Percentiles rank a stretch among this genome's conserved stretches.
Conservation (phyloP, 2,888 invertebrate species). For the Plebejus anna region DNA sequence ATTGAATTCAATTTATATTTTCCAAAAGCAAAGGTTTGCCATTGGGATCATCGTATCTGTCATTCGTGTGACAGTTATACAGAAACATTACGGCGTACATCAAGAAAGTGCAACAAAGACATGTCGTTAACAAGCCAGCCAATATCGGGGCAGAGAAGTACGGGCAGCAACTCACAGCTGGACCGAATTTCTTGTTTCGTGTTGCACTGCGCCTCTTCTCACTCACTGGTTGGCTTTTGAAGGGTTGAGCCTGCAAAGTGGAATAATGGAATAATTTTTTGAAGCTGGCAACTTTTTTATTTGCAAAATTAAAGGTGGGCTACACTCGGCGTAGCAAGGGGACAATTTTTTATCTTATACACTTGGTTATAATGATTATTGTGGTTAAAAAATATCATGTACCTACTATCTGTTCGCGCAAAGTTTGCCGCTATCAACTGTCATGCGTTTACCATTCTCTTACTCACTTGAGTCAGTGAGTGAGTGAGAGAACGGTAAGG, state of each 20-base stretch:
- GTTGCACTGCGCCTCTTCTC: neutral
- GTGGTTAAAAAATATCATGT: too few relatives aligned
- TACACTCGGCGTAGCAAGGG: too few relatives aligned
- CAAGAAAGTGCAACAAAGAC: constrained; percentile 43
- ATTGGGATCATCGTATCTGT: constrained; percentile 53
- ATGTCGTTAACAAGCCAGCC: constrained; percentile 43
- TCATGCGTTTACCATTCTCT: too few relatives aligned
- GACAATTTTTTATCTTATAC: too few relatives aligned
- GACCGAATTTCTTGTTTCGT: constrained; percentile 41
- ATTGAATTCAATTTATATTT: neutral
- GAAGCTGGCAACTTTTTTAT: neutral
- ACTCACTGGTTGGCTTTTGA: neutral
- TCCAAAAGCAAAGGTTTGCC: constrained; percentile 40
- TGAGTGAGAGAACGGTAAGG: too few relatives aligned
- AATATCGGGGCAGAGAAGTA: constrained; percentile 50
- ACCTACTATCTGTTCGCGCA: too few relatives aligned
- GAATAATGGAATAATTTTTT: neutral
- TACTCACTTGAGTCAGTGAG: too few relatives aligned
- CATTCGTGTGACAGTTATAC: constrained; percentile 43
- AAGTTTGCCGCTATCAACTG: too few relatives aligned
- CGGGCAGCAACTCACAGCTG: constrained; percentile 50
- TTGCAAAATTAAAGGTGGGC: neutral
- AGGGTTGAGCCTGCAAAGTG: neutral
- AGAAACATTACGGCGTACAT: constrained; percentile 45
- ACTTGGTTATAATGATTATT: too few relatives aligned